Conservation (phyloP, 2,888 invertebrate species). For the Volucella inanis region DNA sequence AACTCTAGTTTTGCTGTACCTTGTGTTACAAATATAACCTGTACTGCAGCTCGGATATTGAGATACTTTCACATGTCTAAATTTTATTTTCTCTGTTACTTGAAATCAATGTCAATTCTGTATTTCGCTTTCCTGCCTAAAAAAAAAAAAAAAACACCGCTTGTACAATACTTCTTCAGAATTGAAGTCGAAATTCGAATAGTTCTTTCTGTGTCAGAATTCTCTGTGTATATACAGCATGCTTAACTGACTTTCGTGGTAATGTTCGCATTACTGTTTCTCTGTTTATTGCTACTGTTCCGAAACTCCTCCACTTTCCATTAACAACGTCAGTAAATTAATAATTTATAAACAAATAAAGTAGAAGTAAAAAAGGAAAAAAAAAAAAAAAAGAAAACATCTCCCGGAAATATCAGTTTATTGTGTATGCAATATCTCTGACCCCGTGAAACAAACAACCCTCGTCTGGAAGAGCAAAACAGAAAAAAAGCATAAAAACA, state of each 20-base stretch:
- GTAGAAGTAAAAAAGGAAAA: not conserved
- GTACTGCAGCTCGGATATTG: no score
- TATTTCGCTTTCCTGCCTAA: no score
- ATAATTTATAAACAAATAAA: slow-evolving; percentile 50
- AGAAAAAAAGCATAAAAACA: not conserved
- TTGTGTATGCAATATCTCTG: slow-evolving; percentile 48
- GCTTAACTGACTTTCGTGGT: slow-evolving; percentile 58
- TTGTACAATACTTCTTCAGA: not conserved
- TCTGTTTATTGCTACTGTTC: slow-evolving; percentile 11
- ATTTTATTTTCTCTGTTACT: no score
- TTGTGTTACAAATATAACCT: no score
- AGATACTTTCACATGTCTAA: no score
- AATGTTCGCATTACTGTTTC: slow-evolving; percentile 2
- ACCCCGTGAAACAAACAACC: slow-evolving; percentile 3
- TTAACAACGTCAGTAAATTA: slow-evolving; percentile 54
- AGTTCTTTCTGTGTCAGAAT: not conserved
- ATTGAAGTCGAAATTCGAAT: slow-evolving; percentile 22
- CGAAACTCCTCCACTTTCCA: slow-evolving; percentile 33
- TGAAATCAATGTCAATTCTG: no score
- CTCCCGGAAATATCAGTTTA: slow-evolving; percentile 61
- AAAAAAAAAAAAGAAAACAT: slow-evolving; percentile 27
- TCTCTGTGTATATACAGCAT: slow-evolving; percentile 25
- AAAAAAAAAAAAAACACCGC: not conserved
- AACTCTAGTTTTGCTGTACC: no score
- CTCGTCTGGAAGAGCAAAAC: not conserved